Evolutionary conservation across 2,113 vertebrate genomes (phyloP).

Genomic region (Hipposideros armiger): DNA sequence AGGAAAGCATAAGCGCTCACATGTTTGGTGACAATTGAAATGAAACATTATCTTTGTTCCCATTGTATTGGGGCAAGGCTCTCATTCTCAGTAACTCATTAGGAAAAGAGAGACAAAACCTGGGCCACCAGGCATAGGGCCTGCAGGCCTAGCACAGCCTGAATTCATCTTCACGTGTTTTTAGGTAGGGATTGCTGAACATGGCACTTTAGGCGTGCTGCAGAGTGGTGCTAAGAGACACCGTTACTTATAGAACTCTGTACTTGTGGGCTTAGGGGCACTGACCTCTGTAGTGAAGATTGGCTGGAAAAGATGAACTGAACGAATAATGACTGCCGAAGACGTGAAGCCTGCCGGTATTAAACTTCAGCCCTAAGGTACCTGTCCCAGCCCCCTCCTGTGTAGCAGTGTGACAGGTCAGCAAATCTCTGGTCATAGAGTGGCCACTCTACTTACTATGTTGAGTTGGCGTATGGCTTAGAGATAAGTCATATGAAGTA

Average conservation of each 20-base stretch:
- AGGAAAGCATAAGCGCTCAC: neutral
- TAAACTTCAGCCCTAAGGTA: neutral
- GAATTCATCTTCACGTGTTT: constrained; percentile 10
- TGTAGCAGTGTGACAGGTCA: neutral
- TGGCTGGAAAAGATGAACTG: neutral
- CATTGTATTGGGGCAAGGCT: neutral
- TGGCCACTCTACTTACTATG: neutral
- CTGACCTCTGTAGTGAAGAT: neutral
- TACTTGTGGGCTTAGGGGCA: neutral
- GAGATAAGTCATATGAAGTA: neutral
- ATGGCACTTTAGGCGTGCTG: neutral
- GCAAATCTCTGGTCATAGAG: neutral
- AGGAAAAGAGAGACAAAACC: constrained; percentile 26
- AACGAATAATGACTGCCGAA: neutral
- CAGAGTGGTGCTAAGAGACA: neutral
- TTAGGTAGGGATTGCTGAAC: neutral
- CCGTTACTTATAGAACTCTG: neutral
- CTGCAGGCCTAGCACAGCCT: neutral
- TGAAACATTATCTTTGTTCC: neutral
- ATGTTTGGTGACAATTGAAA: neutral
- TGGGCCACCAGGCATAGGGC: neutral
- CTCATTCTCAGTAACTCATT: constrained; percentile 29
- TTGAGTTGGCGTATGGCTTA: neutral
- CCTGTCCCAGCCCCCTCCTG: neutral
- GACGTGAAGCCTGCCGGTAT: neutral